phyloP scores from a whole-genome alignment of 2,888 invertebrate species.

The Gymnosoma rotundatum region DNA sequence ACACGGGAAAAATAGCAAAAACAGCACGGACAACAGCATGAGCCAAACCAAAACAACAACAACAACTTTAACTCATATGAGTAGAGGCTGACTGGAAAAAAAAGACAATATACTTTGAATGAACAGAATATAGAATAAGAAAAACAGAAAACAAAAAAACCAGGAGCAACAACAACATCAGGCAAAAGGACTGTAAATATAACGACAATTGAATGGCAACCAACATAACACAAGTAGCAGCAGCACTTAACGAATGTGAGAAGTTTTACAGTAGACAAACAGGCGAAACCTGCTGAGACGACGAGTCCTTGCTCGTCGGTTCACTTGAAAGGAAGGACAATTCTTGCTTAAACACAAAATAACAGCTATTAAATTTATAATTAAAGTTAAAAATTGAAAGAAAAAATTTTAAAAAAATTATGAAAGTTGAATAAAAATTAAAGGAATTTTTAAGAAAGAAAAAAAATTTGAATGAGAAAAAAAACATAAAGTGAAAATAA shows the following conservation, averaged over 20 bases:
- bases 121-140: constrained; percentile 26
- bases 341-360: constrained; percentile 67
- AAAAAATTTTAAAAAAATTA: background rate
- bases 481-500: background rate
- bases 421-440: background rate
- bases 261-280: constrained; percentile 78
- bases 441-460: background rate
- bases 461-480: background rate
- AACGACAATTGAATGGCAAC: constrained; percentile 72
- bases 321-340: constrained; percentile 79
- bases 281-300: constrained; percentile 81
- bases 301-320: constrained; percentile 81
- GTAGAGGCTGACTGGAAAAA: constrained; percentile 32
- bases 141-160: background rate
- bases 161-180: background rate
- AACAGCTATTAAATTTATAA: constrained; percentile 45
- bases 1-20: constrained; percentile 26
- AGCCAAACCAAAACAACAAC: constrained; percentile 43
- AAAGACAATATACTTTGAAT: constrained; percentile 48
- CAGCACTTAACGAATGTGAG: constrained; percentile 75
- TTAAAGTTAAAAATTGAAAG: background rate
- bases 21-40: constrained; percentile 57
- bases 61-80: constrained; percentile 14
- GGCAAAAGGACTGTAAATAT: constrained; percentile 68
- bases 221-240: constrained; percentile 75